A percentile compares a stretch with the other conserved stretches of the same genome.
phyloP scores from a whole-genome alignment of 2,797 vertebrate species.

The Hafferia zeledoni region DNA sequence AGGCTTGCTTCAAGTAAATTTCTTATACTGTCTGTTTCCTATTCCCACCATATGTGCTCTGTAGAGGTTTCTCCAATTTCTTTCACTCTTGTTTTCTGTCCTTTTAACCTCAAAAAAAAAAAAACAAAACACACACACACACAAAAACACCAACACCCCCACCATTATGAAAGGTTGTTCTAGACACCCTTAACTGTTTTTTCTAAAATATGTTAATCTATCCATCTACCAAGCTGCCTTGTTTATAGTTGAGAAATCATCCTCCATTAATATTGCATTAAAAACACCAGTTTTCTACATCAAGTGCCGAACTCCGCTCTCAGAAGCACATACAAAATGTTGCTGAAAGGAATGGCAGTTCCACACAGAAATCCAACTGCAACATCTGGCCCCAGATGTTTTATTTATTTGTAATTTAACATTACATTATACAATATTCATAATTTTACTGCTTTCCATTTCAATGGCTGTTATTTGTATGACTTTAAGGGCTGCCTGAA shows the following conservation, averaged over 20 bases:
- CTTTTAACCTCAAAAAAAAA: background rate
- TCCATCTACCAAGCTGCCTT: background rate
- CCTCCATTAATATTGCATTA: constrained; percentile 39
- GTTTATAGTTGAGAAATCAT: constrained; percentile 24
- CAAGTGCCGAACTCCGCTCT: background rate
- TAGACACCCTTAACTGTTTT: background rate
- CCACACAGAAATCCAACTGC: background rate
- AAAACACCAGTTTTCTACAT: constrained; percentile 1
- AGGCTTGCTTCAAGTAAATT: background rate
- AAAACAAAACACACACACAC: background rate
- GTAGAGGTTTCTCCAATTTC: background rate
- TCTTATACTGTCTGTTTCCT: background rate
- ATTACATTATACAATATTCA: constrained; percentile 63
- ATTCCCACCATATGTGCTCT: background rate
- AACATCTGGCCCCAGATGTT: constrained; percentile 68
- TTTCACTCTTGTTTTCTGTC: background rate
- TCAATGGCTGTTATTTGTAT: constrained; percentile 59
- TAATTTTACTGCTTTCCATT: constrained; percentile 64
- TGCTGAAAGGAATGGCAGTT: constrained; percentile 30
- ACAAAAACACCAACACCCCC: background rate
- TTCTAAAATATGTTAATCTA: constrained; percentile 16
- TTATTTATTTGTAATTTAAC: constrained; percentile 63
- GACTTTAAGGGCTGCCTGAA: constrained; percentile 43
- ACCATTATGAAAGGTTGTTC: background rate
- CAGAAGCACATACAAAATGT: background rate